These are phyloP conservation scores for Stegastes partitus DNA, from an alignment of 2,113 vertebrate genomes.

Conservation along the genomic window DNA sequence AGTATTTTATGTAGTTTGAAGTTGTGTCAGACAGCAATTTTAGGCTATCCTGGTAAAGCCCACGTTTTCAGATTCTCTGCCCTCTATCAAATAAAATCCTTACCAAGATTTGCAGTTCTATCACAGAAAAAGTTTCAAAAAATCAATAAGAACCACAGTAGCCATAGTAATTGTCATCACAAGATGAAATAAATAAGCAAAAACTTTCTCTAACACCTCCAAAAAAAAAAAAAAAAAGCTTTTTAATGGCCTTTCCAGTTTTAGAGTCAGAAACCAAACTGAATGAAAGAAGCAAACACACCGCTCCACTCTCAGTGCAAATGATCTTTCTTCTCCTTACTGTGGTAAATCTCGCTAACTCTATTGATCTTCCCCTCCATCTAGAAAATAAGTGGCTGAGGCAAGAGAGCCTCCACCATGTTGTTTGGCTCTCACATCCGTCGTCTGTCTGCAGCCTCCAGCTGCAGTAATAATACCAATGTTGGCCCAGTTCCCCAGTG, in stretches of 20 bases:
- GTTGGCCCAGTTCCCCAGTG: constrained; percentile 33
- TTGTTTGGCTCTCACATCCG: constrained; percentile 42
- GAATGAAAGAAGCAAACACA: constrained; percentile 7
- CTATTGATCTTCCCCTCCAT: constrained; percentile 65
- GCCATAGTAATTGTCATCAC: too few species aligned
- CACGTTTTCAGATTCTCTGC: too few species aligned
- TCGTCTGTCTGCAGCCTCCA: constrained; percentile 23
- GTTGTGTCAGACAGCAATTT: too few species aligned
- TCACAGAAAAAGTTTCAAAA: too few species aligned
- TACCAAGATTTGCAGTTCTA: too few species aligned
- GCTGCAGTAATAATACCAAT: constrained; percentile 39
- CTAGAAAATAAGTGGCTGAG: constrained; percentile 53
- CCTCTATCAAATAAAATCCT: too few species aligned
- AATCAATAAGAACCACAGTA: too few species aligned
- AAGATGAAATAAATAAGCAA: neutral
- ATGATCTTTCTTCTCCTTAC: constrained; percentile 13
- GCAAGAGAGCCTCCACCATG: constrained; percentile 42
- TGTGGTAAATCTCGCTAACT: constrained; percentile 62
- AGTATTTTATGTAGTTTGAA: too few species aligned
- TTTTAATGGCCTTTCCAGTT: constrained; percentile 13
- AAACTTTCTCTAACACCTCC: neutral
- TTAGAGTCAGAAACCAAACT: constrained; percentile 1
- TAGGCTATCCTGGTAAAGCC: too few species aligned
- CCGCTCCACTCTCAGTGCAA: constrained; percentile 15
- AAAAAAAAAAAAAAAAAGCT: neutral